A percentile compares a stretch with the other conserved stretches of the same genome.
Evolutionary conservation across 2,113 vertebrate genomes (phyloP).

Genomic region (Sardina pilchardus): DNA sequence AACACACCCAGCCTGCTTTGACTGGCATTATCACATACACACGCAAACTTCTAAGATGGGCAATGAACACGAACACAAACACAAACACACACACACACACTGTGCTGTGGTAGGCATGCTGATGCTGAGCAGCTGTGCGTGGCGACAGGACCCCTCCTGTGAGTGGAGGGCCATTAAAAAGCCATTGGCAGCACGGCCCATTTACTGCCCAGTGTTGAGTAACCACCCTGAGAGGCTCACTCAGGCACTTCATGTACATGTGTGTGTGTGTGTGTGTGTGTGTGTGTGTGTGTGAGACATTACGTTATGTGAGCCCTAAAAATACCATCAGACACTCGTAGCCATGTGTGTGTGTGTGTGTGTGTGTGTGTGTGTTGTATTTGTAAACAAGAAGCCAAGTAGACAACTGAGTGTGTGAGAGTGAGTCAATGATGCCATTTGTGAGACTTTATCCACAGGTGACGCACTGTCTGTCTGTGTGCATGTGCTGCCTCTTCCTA

Average conservation of each 20-base stretch:
- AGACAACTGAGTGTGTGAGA: neutral
- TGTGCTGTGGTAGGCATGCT: neutral
- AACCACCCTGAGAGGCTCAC: neutral
- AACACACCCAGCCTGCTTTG: neutral
- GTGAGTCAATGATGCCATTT: too few relatives aligned
- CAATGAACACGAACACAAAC: neutral
- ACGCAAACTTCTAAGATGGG: neutral
- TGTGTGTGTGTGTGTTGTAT: neutral
- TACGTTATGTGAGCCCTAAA: neutral
- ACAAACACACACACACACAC: constrained; percentile 11
- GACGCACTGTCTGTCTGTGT: too few relatives aligned
- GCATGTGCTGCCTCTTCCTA: neutral
- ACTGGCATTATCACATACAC: neutral
- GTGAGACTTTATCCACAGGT: too few relatives aligned
- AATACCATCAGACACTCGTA: neutral
- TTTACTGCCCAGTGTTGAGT: neutral
- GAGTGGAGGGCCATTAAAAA: constrained; percentile 2
- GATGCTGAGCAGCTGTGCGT: neutral
- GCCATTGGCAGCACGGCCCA: neutral
- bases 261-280: neutral
- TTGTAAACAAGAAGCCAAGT: neutral
- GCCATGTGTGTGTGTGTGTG: neutral
- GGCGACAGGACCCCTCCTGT: neutral
- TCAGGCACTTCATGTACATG: neutral
- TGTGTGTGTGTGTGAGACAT: neutral